Conservation (phyloP, 2,113 vertebrate genomes). For the Phodopus roborovskii region DNA sequence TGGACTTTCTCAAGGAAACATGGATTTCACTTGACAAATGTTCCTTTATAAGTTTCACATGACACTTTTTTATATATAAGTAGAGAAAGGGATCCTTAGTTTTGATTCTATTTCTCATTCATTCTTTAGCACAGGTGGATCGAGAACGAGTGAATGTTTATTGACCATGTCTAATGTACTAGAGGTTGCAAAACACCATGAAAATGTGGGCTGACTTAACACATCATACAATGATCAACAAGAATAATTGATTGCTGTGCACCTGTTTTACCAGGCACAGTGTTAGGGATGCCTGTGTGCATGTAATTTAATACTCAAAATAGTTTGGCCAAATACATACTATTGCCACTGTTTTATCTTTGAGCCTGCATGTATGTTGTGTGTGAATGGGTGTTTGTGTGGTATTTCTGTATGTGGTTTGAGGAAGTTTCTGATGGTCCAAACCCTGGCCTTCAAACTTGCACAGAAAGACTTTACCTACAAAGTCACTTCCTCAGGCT, state of each 20-base stretch:
- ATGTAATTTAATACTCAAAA: not conserved
- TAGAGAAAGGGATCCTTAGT: conserved; percentile 19
- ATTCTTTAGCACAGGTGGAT: conserved; percentile 20
- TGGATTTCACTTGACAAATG: conserved; percentile 63
- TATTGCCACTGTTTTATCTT: not conserved
- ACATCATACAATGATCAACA: not conserved
- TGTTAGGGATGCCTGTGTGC: not conserved
- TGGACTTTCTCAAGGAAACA: conserved; percentile 47
- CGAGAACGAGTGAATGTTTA: not conserved
- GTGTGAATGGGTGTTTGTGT: not conserved
- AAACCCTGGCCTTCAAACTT: not conserved
- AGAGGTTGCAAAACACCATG: not conserved
- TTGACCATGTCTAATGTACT: not conserved
- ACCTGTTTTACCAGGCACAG: not conserved
- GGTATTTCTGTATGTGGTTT: not conserved
- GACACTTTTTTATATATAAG: conserved; percentile 33
- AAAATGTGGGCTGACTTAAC: not conserved
- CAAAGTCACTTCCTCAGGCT: too few species aligned
- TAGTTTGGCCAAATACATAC: not conserved
- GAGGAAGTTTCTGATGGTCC: not conserved
- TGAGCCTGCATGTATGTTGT: not conserved
- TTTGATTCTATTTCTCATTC: not conserved
- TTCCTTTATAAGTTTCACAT: conserved; percentile 50
- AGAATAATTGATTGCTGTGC: not conserved
- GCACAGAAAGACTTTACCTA: not conserved